These are phyloP conservation scores for Atta texana DNA, from an alignment of 1,140 invertebrate species.

Conservation along the genomic window DNA sequence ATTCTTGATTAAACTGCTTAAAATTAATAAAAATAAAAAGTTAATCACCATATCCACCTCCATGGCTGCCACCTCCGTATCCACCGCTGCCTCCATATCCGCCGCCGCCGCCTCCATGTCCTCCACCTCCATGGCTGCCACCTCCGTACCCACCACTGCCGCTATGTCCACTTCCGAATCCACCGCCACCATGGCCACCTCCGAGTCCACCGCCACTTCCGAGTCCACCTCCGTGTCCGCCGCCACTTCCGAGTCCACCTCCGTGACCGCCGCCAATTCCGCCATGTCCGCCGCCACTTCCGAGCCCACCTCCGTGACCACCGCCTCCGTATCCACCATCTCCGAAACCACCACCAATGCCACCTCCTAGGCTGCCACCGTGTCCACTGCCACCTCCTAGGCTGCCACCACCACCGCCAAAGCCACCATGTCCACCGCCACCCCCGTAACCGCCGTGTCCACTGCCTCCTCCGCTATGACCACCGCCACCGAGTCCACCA, in stretches of 20 bases:
- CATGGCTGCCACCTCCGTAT: too few species aligned
- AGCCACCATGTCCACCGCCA: slow-evolving; percentile 4
- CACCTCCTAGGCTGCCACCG: slow-evolving; percentile 22
- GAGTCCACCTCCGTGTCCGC: not conserved
- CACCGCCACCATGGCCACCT: not conserved
- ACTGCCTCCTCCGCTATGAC: not conserved
- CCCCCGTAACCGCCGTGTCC: not conserved
- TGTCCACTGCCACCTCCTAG: not conserved
- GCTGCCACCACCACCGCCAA: slow-evolving; percentile 24
- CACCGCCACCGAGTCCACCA: slow-evolving; percentile 20
- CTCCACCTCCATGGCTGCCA: too few species aligned
- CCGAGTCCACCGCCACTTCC: slow-evolving; percentile 17
- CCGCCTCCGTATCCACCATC: slow-evolving; percentile 21
- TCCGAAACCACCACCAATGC: not conserved
- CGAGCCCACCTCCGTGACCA: not conserved
- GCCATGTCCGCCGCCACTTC: not conserved
- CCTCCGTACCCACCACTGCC: not conserved
- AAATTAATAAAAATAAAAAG: not conserved
- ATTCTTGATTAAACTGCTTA: not conserved
- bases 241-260: slow-evolving; percentile 12
- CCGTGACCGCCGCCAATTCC: not conserved
- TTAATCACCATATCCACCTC: slow-evolving; percentile 14
- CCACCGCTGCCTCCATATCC: too few species aligned
- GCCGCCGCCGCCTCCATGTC: too few species aligned
- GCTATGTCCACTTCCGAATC: not conserved